Percentiles rank a stretch among this genome's conserved stretches.
Evolutionary conservation across 2,113 vertebrate genomes (phyloP).

Genomic region (Mellivora capensis): DNA sequence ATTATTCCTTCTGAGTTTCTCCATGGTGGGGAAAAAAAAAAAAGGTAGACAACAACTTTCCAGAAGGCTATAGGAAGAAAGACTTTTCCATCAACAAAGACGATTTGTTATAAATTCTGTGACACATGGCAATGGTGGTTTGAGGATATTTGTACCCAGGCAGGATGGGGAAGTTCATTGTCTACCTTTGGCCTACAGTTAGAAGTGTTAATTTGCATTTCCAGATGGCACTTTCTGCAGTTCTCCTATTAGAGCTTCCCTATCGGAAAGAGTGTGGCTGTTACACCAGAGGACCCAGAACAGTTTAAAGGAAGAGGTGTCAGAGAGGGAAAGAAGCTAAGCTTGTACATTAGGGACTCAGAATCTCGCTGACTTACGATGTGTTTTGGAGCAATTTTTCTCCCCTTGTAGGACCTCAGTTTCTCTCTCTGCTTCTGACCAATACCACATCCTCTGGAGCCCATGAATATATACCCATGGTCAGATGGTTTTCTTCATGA

Average conservation of each 20-base stretch:
- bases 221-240: neutral
- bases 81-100: neutral
- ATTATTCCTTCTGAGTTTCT: neutral
- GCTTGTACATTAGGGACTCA: neutral
- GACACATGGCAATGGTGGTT: neutral
- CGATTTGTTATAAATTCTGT: neutral
- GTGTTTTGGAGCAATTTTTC: neutral
- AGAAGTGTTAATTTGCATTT: neutral
- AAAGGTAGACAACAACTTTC: slow-evolving; percentile 40
- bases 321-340: neutral
- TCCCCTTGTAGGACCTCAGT: neutral
- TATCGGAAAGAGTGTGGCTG: neutral
- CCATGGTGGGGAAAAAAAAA: slow-evolving; percentile 13
- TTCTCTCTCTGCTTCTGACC: slow-evolving; percentile 3
- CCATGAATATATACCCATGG: neutral
- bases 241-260: neutral
- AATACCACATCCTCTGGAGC: neutral
- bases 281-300: neutral
- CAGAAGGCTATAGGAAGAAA: neutral
- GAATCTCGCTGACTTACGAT: neutral
- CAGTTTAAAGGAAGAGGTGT: neutral
- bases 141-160: neutral
- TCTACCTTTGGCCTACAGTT: neutral
- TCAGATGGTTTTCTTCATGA: neutral
- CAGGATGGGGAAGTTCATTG: neutral